phyloP scores from a whole-genome alignment of 2,888 invertebrate species.

The Micoletzkya japonica region DNA sequence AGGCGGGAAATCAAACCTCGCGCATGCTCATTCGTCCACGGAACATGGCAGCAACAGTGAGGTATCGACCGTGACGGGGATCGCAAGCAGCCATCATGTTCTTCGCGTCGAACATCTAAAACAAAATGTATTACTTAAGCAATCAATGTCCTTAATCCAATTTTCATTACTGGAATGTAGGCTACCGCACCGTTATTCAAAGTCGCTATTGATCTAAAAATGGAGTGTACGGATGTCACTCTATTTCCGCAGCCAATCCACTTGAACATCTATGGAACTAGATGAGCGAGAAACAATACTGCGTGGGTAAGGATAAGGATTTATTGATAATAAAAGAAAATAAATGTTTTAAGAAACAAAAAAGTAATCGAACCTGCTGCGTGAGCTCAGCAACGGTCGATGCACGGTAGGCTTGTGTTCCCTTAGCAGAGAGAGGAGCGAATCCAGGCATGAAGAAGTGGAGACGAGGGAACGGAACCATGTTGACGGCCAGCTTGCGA shows the following conservation, averaged over 20 bases:
- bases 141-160: neutral
- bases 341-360: too few relatives aligned
- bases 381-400: conserved; percentile 77
- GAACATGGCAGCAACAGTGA: conserved; percentile 71
- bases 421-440: conserved; percentile 83
- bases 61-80: conserved; percentile 68
- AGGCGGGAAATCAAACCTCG: too few relatives aligned
- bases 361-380: conserved; percentile 39
- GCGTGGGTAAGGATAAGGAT: too few relatives aligned
- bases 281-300: too few relatives aligned
- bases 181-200: too few relatives aligned
- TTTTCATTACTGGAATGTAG: too few relatives aligned
- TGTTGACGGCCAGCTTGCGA: conserved; percentile 77
- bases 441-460: conserved; percentile 73
- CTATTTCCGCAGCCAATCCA: too few relatives aligned
- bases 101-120: conserved; percentile 72
- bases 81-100: conserved; percentile 70
- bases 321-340: too few relatives aligned
- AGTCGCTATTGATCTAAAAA: too few relatives aligned
- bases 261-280: too few relatives aligned
- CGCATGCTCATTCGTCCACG: conserved; percentile 71
- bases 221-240: too few relatives aligned
- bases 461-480: conserved; percentile 85
- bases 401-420: conserved; percentile 69
- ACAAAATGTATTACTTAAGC: neutral